phyloP scores from a whole-genome alignment of 2,113 vertebrate genomes.

The Parotia lawesii region DNA sequence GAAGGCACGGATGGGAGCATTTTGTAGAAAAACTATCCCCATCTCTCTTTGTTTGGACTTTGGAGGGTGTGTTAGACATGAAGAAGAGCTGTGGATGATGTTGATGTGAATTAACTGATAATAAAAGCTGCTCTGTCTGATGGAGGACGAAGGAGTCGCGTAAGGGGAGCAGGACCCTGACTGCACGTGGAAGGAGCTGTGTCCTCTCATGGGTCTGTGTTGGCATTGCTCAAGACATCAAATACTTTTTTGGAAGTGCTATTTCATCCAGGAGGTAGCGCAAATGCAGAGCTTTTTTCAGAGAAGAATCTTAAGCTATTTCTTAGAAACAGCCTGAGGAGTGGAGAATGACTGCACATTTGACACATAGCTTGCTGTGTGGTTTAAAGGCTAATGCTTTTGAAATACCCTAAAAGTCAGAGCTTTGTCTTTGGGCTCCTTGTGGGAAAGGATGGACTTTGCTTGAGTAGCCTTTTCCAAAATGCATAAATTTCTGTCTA shows the following conservation, averaged over 20 bases:
- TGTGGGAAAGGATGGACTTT: neutral
- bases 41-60: neutral
- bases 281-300: neutral
- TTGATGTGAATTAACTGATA: neutral
- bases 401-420: neutral
- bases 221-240: rapidly evolving
- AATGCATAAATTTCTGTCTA: neutral
- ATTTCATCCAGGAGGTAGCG: neutral
- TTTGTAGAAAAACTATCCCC: neutral
- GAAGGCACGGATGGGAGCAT: neutral
- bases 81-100: neutral
- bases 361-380: neutral
- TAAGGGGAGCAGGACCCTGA: neutral
- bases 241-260: neutral
- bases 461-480: neutral
- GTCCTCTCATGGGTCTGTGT: neutral
- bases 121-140: neutral
- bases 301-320: neutral
- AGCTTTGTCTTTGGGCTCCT: neutral
- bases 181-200: neutral
- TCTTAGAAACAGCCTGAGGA: neutral
- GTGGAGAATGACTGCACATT: neutral
- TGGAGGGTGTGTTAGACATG: neutral
- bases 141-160: neutral
- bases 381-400: neutral